A percentile compares a stretch with the other conserved stretches of the same genome.
Evolutionary conservation across 2,888 invertebrate genomes (phyloP).

Genomic region (Spialia ferax): DNA sequence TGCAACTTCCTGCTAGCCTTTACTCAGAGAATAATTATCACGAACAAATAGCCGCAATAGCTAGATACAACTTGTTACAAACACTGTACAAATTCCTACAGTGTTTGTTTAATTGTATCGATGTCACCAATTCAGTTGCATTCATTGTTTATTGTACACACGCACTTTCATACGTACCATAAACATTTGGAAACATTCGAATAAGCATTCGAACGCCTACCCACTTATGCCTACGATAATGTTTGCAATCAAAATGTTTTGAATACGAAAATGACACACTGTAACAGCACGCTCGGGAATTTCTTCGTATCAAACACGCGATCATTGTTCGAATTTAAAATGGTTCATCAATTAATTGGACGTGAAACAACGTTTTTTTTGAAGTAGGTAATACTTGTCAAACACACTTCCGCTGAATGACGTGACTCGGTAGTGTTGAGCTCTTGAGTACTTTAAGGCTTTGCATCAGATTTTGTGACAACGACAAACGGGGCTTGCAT

Average conservation of each 20-base stretch:
- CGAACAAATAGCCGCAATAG: too few species aligned
- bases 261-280: constrained; percentile 32
- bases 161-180: constrained; percentile 10
- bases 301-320: constrained; percentile 42
- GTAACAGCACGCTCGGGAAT: constrained; percentile 13
- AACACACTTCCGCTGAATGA: constrained; percentile 26
- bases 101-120: constrained; percentile 16
- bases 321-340: constrained; percentile 43
- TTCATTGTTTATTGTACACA: constrained; percentile 26
- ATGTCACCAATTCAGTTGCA: constrained; percentile 9
- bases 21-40: too few species aligned
- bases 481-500: constrained; percentile 7
- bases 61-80: too few species aligned
- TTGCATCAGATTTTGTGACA: constrained; percentile 14
- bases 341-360: constrained; percentile 41
- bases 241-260: constrained; percentile 28
- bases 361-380: constrained; percentile 42
- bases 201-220: neutral
- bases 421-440: constrained; percentile 16
- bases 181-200: constrained; percentile 21
- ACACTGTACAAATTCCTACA: neutral
- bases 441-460: constrained; percentile 10
- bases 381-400: constrained; percentile 12
- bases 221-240: neutral
- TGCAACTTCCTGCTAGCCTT: too few species aligned